These are phyloP conservation scores for Sebastes nivosus DNA, from an alignment of 2,797 vertebrate genomes.

Conservation along the genomic window DNA sequence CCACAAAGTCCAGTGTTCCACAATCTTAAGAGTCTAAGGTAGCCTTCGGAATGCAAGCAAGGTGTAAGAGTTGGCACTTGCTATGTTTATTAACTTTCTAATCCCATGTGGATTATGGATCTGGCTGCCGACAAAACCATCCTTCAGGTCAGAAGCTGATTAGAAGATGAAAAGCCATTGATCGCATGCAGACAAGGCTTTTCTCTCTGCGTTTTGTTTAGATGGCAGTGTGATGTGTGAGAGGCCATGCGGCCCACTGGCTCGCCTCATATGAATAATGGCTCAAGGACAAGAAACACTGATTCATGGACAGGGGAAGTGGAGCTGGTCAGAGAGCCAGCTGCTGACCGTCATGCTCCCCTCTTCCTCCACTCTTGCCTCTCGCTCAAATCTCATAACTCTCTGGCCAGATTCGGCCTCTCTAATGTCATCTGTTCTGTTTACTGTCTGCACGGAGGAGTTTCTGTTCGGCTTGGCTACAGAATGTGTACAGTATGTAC, in stretches of 20 bases:
- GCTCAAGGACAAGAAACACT: slow-evolving; percentile 75
- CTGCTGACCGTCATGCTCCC: slow-evolving; percentile 69
- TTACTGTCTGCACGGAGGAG: slow-evolving; percentile 32
- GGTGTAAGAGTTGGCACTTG: slow-evolving; percentile 12
- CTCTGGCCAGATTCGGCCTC: slow-evolving; percentile 13
- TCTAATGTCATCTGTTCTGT: slow-evolving; percentile 44
- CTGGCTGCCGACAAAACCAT: slow-evolving; percentile 25
- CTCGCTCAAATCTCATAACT: slow-evolving; percentile 53
- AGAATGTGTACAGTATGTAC: slow-evolving; percentile 30
- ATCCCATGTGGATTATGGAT: slow-evolving; percentile 57
- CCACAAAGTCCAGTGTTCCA: neutral
- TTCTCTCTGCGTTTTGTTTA: slow-evolving; percentile 46
- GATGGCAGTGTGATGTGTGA: slow-evolving; percentile 51
- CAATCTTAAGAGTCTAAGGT: neutral
- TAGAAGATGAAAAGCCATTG: slow-evolving; percentile 73
- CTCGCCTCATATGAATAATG: slow-evolving; percentile 71
- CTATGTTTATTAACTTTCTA: slow-evolving; percentile 47
- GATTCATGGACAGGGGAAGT: slow-evolving; percentile 74
- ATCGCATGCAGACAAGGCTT: slow-evolving; percentile 43
- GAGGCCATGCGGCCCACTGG: slow-evolving; percentile 36
- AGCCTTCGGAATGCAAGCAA: neutral
- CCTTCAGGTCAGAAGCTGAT: slow-evolving; percentile 60
- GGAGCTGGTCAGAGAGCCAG: slow-evolving; percentile 64
- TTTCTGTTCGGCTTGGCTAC: slow-evolving; percentile 22
- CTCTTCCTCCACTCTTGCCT: slow-evolving; percentile 32